Percentiles rank a stretch among this genome's conserved stretches.
These are phyloP conservation scores for Choreutis nemorana DNA, from an alignment of 2,888 invertebrate species.

Conservation along the genomic window DNA sequence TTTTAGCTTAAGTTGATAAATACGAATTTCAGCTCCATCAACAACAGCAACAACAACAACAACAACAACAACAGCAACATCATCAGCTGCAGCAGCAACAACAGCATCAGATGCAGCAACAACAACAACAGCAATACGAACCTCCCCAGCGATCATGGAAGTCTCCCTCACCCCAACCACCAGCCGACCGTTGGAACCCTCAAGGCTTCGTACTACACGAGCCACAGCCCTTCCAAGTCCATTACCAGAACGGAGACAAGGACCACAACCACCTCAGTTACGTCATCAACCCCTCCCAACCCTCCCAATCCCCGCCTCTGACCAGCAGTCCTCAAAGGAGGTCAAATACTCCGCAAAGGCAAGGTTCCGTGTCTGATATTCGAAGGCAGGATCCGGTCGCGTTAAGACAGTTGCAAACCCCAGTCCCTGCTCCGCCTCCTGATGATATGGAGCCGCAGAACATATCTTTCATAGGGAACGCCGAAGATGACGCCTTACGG, in stretches of 20 bases:
- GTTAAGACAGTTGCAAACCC: constrained; percentile 58
- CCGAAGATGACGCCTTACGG: constrained; percentile 62
- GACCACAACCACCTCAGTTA: constrained; percentile 66
- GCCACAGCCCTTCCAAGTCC: constrained; percentile 33
- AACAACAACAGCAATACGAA: constrained; percentile 16
- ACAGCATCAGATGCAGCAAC: constrained; percentile 15
- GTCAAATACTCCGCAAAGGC: constrained; percentile 62
- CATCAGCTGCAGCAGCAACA: constrained; percentile 19
- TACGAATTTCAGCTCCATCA: constrained; percentile 46
- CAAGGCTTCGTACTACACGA: constrained; percentile 76
- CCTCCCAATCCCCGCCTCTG: constrained; percentile 61
- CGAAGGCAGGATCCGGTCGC: constrained; percentile 45
- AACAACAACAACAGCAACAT: constrained; percentile 16
- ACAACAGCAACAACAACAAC: constrained; percentile 12
- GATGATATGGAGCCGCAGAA: constrained; percentile 95
- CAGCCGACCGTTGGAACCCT: constrained; percentile 47
- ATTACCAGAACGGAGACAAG: constrained; percentile 70
- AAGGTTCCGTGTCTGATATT: constrained; percentile 53
- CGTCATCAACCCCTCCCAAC: constrained; percentile 64
- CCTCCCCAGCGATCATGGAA: constrained; percentile 47
- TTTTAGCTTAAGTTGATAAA: not conserved
- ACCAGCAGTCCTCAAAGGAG: constrained; percentile 74
- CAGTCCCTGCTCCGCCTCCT: constrained; percentile 72
- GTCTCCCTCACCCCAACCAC: constrained; percentile 34
- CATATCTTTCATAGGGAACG: constrained; percentile 88